phyloP scores from a whole-genome alignment of 2,888 invertebrate species.

The Perizoma affinitatum region DNA sequence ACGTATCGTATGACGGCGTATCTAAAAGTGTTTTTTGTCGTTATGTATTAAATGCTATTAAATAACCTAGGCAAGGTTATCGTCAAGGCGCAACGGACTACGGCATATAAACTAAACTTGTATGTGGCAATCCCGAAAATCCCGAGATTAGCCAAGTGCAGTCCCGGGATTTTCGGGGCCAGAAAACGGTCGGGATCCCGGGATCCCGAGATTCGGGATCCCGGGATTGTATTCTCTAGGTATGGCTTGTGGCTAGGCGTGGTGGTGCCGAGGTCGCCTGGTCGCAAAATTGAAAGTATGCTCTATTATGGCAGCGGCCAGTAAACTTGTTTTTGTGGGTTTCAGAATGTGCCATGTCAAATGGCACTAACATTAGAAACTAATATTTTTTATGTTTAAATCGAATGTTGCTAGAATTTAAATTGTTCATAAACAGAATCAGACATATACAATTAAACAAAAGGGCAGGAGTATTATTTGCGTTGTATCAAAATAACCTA shows the following conservation, averaged over 20 bases:
- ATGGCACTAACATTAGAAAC: neutral
- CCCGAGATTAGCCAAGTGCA: too few relatives aligned
- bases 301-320: conserved; percentile 46
- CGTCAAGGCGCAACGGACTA: too few relatives aligned
- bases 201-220: too few relatives aligned
- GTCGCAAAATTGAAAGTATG: conserved; percentile 71
- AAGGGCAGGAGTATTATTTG: neutral
- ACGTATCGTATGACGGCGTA: too few relatives aligned
- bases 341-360: conserved; percentile 13
- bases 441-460: neutral
- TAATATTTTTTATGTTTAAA: neutral
- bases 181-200: too few relatives aligned
- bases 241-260: conserved; percentile 76
- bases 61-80: too few relatives aligned
- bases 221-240: conserved; percentile 37
- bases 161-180: too few relatives aligned
- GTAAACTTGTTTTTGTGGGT: conserved; percentile 35
- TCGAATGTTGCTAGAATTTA: neutral
- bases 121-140: too few relatives aligned
- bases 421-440: too few relatives aligned
- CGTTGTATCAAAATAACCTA: neutral
- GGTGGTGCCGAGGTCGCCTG: conserved; percentile 67
- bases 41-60: too few relatives aligned
- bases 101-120: too few relatives aligned
- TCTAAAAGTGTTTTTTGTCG: too few relatives aligned